These are phyloP conservation scores for Eumacrocentrus americanus DNA, from an alignment of 2,888 invertebrate species.

Conservation along the genomic window DNA sequence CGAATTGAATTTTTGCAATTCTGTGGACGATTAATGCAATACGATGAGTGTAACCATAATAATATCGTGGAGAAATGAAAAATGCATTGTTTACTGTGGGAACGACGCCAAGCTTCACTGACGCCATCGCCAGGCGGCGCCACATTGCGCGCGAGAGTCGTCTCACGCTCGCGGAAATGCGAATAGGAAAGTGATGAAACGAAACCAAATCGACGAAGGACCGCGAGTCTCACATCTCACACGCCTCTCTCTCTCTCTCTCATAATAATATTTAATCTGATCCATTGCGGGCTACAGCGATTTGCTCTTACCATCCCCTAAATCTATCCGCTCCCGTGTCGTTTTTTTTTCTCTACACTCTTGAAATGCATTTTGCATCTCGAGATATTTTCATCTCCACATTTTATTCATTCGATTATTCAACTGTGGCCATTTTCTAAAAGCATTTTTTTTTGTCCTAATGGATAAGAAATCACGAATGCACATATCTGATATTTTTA, in stretches of 20 bases:
- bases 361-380: not conserved
- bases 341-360: not conserved
- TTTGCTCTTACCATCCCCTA: conserved; percentile 53
- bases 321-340: not conserved
- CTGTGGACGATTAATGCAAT: no score
- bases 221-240: conserved; percentile 41
- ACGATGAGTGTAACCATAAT: no score
- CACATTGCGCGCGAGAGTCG: no score
- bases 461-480: not conserved
- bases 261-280: conserved; percentile 61
- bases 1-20: no score
- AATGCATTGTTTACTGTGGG: not conserved
- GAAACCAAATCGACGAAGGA: conserved; percentile 18
- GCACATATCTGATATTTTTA: not conserved
- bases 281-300: conserved; percentile 58
- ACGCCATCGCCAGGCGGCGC: not conserved
- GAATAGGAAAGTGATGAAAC: conserved; percentile 11
- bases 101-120: not conserved
- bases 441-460: not conserved
- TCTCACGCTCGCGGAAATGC: not conserved
- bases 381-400: no score
- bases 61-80: no score
- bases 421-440: not conserved
- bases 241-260: conserved; percentile 55
- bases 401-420: no score